Percentiles rank a stretch among this genome's conserved stretches.
These are phyloP conservation scores for Pollimyrus isidori DNA, from an alignment of 2,113 vertebrate genomes.

Conservation along the genomic window DNA sequence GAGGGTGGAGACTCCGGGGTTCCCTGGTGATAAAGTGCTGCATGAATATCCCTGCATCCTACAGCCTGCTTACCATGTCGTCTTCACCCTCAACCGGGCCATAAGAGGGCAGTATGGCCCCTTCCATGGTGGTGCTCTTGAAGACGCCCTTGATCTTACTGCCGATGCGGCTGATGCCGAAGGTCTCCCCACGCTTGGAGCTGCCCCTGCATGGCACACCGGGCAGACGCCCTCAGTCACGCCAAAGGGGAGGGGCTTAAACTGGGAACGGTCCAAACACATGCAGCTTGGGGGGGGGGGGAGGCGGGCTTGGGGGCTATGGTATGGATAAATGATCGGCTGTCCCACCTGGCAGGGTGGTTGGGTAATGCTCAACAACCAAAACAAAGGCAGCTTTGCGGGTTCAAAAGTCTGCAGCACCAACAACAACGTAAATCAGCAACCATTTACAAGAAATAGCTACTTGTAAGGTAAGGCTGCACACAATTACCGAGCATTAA, in stretches of 20 bases:
- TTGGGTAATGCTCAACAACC: not conserved
- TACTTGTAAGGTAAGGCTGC: not conserved
- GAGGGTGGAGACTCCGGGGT: not conserved
- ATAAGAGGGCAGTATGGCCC: constrained; percentile 86
- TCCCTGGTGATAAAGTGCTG: not conserved
- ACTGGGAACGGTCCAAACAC: not conserved
- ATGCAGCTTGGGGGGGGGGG: not conserved
- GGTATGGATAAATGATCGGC: not conserved
- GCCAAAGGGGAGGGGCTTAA: not conserved
- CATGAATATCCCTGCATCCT: not conserved
- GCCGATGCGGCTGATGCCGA: constrained; percentile 91
- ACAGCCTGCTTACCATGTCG: constrained; percentile 69
- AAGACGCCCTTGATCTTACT: constrained; percentile 97
- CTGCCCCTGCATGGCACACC: constrained; percentile 67
- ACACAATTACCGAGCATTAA: not conserved
- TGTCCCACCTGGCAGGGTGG: not conserved
- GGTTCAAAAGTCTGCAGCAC: not conserved
- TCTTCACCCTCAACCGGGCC: constrained; percentile 84
- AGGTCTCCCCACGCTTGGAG: constrained; percentile 87
- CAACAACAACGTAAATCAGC: not conserved
- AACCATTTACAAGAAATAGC: not conserved
- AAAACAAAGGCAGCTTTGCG: no score
- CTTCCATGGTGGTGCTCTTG: constrained; percentile 95
- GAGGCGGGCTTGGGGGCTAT: not conserved
- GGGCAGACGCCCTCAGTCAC: not conserved